These are phyloP conservation scores for Lepus europaeus DNA, from an alignment of 2,113 vertebrate species.

Conservation along the genomic window DNA sequence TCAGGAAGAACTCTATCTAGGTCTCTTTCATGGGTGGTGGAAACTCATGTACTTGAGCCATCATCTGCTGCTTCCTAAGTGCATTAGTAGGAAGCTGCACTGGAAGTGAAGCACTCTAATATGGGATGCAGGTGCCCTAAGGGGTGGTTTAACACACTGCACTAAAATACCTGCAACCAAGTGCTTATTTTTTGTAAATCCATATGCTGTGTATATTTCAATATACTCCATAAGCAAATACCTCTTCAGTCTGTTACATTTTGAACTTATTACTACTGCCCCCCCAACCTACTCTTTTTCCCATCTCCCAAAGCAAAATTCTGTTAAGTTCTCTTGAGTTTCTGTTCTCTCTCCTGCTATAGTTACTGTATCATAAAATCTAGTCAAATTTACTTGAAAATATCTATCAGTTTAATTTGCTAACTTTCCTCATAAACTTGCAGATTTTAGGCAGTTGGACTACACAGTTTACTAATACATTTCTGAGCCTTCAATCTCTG, in stretches of 20 bases:
- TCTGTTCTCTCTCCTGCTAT: neutral
- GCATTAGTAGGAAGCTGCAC: too few species aligned
- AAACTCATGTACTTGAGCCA: too few species aligned
- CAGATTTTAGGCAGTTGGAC: neutral
- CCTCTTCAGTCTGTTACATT: neutral
- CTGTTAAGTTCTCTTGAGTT: neutral
- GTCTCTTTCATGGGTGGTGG: too few species aligned
- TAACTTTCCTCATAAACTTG: constrained; percentile 2
- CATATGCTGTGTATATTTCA: neutral
- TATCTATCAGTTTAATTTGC: neutral
- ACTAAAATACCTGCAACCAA: neutral
- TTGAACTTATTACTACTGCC: neutral
- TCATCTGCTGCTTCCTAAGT: too few species aligned
- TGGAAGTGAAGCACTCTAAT: too few species aligned
- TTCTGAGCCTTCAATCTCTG: neutral
- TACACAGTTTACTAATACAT: neutral
- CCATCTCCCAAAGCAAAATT: constrained; percentile 3
- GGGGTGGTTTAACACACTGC: too few species aligned
- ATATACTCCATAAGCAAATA: neutral
- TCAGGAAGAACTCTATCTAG: too few species aligned
- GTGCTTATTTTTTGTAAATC: constrained; percentile 25
- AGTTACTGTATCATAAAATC: neutral
- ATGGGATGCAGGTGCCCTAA: too few species aligned
- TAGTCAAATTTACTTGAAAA: neutral
- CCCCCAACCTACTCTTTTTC: neutral